Evolutionary conservation across 2,797 vertebrate species (phyloP), one percentile per base, ranked within the genome.

Genomic region (Sebastes diploproa): DNA sequence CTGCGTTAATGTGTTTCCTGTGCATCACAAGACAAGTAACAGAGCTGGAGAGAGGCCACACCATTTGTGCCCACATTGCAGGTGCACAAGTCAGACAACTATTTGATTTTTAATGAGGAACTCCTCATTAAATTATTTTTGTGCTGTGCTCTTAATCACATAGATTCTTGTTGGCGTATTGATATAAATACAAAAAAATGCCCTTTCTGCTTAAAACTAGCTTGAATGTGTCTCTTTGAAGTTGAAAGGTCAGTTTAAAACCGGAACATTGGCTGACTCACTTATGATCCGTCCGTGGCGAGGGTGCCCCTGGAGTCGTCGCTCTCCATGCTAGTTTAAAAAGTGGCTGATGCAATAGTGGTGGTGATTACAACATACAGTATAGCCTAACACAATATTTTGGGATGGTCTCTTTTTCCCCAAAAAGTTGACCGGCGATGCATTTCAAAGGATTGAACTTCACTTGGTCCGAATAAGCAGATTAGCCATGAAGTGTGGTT

Each of bases 1-100:
- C 61, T 74, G 81, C 63, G 79, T 81, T 82, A 82, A 88, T 86
- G 79, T 77, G 71, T 60, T 82, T 80, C 63, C 77, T 68, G 60
- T 68, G 58, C 38, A 77, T 60, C 65, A 61, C 69, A 62, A 77
- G 69, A 78, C 73, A 65, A 54, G 50, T n/a, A 64, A 71, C 75
- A 78, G 60, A 74, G 75, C 36, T 12, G 32, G 2, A 50, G 67
- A 58, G 46, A 79, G 52, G 62, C 62, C 6, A 20, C 71, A 54
- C 81, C 86, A 90, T 86, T 81, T 88, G 86, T 76, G 81, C 72
- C 25, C 64, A 66, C 56, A 61, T 8, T 78, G 60, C 29, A 71
- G 75, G 56, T 75, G 75, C 72, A 75, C 23, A 52, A 64, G 69
- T 2, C 34, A 64, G 32, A 65, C n/a, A 62, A 64, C 29, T 42